Evolutionary conservation across 2,888 invertebrate species (phyloP), one percentile per base, ranked within the genome.

Genomic region (Drosophila robusta): DNA sequence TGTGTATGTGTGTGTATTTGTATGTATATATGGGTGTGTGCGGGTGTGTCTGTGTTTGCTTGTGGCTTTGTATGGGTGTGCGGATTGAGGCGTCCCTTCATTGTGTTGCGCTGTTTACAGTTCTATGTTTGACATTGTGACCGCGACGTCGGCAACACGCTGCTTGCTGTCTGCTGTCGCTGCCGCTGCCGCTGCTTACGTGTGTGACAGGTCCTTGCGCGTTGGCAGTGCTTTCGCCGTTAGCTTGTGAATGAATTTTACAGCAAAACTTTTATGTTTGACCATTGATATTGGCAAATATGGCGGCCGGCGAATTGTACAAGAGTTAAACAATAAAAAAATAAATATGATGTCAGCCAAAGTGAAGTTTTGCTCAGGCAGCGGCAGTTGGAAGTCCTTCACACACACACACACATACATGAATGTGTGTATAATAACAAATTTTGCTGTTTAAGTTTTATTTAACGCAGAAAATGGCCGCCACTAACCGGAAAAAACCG

Each of bases 111-210:
- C 50, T 75, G 65, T 67, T 68, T 79, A 74, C 75, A 69, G 70
- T 70, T 62, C 70, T 47, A 67, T 69, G 68, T 70, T 86, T 83
- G 86, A 83, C 83, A 83, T 86, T 83, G 83, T 78, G 78, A 86
- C 83, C 76, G 77, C 69, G 54, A 55, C 57, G 38, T 44, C 34
- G 56, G 36, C 64, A 9, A 22, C 39, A 14, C n/a, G 16, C 47
- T 38, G 36, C 60, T 52, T 44, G 62, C 57, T 26, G 58, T 36
- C 55, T 45, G 46, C 50, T 65, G 55, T 39, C 36, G 52, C n/a
- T 14, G 5, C 6, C 24, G 29, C 42, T 46, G 52, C 38, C 38
- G 18, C 18, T 36, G 38, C 42, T 34, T 41, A 16, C 45, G 46
- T 58, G 66, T 58, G n/a, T 47, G 46, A n/a, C 39, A 45, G 41